These are phyloP conservation scores for Epinephelus fuscoguttatus DNA, from an alignment of 2,113 vertebrate genomes.

Conservation along the genomic window DNA sequence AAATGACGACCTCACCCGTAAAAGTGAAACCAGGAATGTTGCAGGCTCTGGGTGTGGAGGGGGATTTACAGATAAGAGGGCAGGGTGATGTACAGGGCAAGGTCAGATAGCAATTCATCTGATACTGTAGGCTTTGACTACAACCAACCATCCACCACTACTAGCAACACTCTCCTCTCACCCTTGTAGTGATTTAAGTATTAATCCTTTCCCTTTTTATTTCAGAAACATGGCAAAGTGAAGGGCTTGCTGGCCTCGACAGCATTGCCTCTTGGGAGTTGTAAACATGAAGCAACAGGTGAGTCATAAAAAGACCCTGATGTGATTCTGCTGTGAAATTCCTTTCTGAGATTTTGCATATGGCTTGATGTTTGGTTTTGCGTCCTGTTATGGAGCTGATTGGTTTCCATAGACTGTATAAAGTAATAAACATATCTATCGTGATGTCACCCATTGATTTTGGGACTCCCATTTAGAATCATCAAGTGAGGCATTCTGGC, in stretches of 20 bases:
- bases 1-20: not conserved
- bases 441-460: no score
- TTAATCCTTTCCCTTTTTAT: constrained; percentile 29
- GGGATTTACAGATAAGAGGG: constrained; percentile 10
- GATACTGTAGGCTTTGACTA: constrained; percentile 1
- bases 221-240: constrained; percentile 44
- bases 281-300: constrained; percentile 56
- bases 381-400: not conserved
- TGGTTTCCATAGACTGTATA: no score
- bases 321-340: not conserved
- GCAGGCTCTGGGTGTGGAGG: not conserved
- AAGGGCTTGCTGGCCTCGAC: constrained; percentile 25
- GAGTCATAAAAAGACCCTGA: constrained; percentile 22
- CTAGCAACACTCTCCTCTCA: not conserved
- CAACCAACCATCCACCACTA: not conserved
- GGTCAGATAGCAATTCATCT: constrained; percentile 23
- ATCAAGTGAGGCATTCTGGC: no score
- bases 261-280: constrained; percentile 14
- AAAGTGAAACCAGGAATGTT: not conserved
- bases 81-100: not conserved
- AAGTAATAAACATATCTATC: no score
- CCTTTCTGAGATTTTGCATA: not conserved
- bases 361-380: not conserved
- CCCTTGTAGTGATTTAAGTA: not conserved
- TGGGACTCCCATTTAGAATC: no score